These are phyloP conservation scores for Festucalex cinctus DNA, from an alignment of 2,113 vertebrate species.

Conservation along the genomic window DNA sequence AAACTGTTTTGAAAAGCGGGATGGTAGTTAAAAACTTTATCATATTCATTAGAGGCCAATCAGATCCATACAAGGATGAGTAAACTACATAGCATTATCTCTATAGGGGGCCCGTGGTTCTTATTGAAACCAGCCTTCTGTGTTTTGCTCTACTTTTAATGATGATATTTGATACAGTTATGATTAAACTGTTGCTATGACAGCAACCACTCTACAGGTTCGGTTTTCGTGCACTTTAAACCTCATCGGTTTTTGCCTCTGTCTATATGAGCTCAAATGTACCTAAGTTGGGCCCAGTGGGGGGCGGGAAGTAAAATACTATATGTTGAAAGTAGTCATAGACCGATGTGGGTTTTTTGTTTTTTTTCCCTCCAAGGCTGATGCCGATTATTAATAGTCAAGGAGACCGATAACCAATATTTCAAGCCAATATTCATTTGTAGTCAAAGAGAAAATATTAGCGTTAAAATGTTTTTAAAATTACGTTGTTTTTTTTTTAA, in stretches of 20 bases:
- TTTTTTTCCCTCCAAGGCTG: too few species aligned
- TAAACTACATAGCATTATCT: neutral
- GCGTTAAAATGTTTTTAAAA: too few species aligned
- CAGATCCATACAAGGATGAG: neutral
- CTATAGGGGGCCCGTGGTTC: neutral
- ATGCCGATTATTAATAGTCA: too few species aligned
- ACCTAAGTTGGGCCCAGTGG: neutral
- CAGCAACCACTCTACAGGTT: neutral
- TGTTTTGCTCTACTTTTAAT: neutral
- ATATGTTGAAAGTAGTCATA: too few species aligned
- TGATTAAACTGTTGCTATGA: neutral
- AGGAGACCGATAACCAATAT: too few species aligned
- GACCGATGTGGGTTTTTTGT: too few species aligned
- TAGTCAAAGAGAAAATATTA: too few species aligned
- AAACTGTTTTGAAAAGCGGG: neutral
- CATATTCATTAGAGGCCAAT: neutral
- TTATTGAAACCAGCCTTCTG: neutral
- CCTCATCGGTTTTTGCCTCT: conserved; percentile 39
- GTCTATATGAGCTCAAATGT: conserved; percentile 20
- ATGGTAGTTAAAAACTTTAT: neutral
- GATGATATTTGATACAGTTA: neutral
- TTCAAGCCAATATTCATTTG: too few species aligned
- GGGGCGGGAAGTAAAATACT: neutral
- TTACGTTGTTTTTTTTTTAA: too few species aligned
- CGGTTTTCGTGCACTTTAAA: conserved; percentile 16